Percentiles rank a stretch among this genome's conserved stretches.
Conservation (phyloP, 1,140 invertebrate species). For the Polyergus mexicanus region DNA sequence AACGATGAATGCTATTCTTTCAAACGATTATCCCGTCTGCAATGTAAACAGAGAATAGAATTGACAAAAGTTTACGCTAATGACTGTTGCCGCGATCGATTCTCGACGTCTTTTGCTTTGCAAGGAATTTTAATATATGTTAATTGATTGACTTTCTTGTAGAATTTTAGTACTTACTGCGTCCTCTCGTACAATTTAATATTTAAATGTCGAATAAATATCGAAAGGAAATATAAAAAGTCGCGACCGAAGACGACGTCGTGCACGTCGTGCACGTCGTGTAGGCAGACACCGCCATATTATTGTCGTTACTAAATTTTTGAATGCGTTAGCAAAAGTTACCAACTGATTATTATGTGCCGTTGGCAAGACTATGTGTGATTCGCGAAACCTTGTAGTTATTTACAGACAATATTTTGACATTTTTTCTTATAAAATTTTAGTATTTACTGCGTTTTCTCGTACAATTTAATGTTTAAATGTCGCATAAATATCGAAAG, state of each 20-base stretch:
- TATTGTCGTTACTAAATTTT: neutral
- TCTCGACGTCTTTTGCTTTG: neutral
- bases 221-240: too few relatives aligned
- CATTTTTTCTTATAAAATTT: too few relatives aligned
- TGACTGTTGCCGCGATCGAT: neutral
- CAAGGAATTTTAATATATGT: neutral
- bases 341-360: too few relatives aligned
- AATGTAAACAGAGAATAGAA: neutral
- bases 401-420: neutral
- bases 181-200: neutral
- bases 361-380: neutral
- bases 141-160: neutral
- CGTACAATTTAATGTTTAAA: too few relatives aligned
- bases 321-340: neutral
- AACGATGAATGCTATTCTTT: neutral
- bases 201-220: neutral
- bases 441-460: too few relatives aligned
- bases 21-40: neutral
- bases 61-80: neutral
- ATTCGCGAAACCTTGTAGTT: neutral
- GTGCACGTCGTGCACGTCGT: too few relatives aligned
- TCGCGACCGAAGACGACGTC: too few relatives aligned
- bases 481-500: too few relatives aligned
- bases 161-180: neutral
- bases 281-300: too few relatives aligned